These are phyloP conservation scores for Adelognathus sp. DNA, from an alignment of 2,888 invertebrate species.

Conservation along the genomic window DNA sequence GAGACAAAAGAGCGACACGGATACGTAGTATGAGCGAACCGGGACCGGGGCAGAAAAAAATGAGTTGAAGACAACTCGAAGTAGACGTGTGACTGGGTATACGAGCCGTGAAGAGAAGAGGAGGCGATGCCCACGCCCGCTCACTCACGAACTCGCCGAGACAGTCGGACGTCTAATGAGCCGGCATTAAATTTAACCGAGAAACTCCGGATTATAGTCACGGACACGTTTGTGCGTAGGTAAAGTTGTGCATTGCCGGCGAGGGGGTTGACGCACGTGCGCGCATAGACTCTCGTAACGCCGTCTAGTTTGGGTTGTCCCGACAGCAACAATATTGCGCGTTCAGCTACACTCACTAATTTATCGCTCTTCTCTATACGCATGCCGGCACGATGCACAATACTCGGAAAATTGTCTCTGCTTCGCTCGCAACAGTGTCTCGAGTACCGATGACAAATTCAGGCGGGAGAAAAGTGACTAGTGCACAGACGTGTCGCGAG, in stretches of 20 bases:
- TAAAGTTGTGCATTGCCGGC: constrained; percentile 45
- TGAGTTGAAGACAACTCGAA: constrained; percentile 18
- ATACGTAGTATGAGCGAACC: too few species aligned
- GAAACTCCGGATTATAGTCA: constrained; percentile 40
- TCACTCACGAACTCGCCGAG: constrained; percentile 55
- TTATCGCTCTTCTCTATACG: constrained; percentile 40
- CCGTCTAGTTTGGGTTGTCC: constrained; percentile 3
- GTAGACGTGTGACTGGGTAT: constrained; percentile 31
- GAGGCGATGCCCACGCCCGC: constrained; percentile 58
- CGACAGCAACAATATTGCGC: constrained; percentile 52
- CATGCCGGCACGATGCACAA: neutral
- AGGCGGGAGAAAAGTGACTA: constrained; percentile 42
- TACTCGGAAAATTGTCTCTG: constrained; percentile 34
- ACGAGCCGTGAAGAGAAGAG: constrained; percentile 17
- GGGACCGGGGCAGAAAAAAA: neutral
- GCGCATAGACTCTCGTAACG: neutral
- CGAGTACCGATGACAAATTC: constrained; percentile 48
- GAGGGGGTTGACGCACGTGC: constrained; percentile 32
- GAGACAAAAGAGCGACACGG: too few species aligned
- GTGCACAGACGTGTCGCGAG: constrained; percentile 12
- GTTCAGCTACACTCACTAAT: constrained; percentile 31
- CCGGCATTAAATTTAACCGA: constrained; percentile 63
- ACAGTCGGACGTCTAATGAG: constrained; percentile 61
- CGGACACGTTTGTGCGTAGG: constrained; percentile 52
- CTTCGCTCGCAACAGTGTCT: neutral